phyloP scores from a whole-genome alignment of 1,140 invertebrate species.

The Medauroidea extradentata region DNA sequence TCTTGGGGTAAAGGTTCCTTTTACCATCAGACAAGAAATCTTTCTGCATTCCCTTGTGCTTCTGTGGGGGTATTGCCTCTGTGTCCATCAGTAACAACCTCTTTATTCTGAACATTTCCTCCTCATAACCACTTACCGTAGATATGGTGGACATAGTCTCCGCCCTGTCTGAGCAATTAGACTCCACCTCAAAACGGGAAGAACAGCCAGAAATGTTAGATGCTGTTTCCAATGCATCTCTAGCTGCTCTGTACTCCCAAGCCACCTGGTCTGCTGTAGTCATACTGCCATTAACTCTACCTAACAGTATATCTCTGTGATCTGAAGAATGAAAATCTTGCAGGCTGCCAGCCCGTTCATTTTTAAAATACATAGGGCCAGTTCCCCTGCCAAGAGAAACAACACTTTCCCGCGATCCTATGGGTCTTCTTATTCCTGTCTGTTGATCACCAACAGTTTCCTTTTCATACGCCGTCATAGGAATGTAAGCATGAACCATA shows the following conservation, averaged over 20 bases:
- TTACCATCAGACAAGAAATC: not conserved
- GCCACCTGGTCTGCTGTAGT: constrained; percentile 3
- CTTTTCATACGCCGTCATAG: no score
- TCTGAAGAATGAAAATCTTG: no score
- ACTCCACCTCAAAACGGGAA: constrained; percentile 29
- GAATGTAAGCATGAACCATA: no score
- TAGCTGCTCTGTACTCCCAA: constrained; percentile 5
- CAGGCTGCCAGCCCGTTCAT: no score
- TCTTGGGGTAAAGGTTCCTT: not conserved
- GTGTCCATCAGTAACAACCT: constrained; percentile 21
- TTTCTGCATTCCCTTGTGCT: not conserved
- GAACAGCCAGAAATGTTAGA: constrained; percentile 21
- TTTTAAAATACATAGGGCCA: no score
- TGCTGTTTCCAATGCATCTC: constrained; percentile 13
- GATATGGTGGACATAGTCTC: constrained; percentile 29
- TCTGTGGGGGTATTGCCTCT: not conserved
- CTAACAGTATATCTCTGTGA: no score
- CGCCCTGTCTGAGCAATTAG: constrained; percentile 26
- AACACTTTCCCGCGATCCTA: no score
- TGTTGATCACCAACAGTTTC: no score
- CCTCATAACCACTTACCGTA: constrained; percentile 30
- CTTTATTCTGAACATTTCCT: constrained; percentile 29
- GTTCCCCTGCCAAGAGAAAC: no score
- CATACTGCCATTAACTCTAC: not conserved
- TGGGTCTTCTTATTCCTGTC: no score